Evolutionary conservation across 2,113 vertebrate genomes (phyloP).

Genomic region (Myrmecophaga tridactyla): DNA sequence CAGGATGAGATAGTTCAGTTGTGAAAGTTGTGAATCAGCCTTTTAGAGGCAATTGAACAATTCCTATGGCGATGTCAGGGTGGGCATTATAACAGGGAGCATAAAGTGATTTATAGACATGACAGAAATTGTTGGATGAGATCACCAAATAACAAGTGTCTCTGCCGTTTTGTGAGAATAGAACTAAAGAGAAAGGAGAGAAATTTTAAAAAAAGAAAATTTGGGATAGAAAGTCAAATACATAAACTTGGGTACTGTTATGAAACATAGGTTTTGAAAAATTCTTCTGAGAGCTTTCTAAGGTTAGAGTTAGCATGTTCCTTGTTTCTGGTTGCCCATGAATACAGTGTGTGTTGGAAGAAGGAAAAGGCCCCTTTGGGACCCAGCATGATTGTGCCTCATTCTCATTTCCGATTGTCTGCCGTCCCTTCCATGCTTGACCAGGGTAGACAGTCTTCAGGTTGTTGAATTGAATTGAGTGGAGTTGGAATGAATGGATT

Average conservation of each 20-base stretch:
- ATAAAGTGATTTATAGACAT: not conserved
- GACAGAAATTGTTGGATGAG: not conserved
- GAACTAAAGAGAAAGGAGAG: not conserved
- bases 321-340: rapidly evolving
- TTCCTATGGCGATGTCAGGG: not conserved
- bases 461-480: not conserved
- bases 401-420: not conserved
- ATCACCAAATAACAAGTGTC: not conserved
- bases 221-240: not conserved
- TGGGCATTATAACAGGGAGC: not conserved
- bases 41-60: not conserved
- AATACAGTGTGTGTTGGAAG: not conserved
- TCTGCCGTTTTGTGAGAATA: not conserved
- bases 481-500: rapidly evolving
- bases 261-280: not conserved
- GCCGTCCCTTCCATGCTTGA: not conserved
- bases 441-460: not conserved
- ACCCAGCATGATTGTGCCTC: rapidly evolving
- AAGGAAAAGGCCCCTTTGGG: not conserved
- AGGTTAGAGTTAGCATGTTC: rapidly evolving
- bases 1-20: not conserved
- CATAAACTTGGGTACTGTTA: not conserved
- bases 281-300: not conserved
- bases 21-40: not conserved
- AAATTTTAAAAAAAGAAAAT: not conserved